Evolutionary conservation across 2,113 vertebrate species (phyloP).

Genomic region (Cinclus mexicanus): DNA sequence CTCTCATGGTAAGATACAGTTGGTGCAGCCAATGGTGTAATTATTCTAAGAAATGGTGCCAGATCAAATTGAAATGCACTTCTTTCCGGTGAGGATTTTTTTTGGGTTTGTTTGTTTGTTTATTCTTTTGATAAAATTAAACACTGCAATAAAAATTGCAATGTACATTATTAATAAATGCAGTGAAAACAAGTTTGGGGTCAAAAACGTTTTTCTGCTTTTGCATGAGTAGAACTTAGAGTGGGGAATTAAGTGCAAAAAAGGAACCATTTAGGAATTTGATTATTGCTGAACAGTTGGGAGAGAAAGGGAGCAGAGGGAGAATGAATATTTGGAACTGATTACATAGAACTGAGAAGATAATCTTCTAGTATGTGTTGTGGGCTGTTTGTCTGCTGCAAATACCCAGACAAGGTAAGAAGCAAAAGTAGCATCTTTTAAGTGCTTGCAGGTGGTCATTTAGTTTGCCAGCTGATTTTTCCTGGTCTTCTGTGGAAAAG

Average conservation of each 20-base stretch:
- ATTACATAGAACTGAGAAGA: neutral
- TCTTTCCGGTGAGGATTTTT: neutral
- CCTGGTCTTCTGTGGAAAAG: neutral
- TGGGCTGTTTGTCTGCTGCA: neutral
- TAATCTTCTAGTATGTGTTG: neutral
- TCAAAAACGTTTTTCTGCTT: neutral
- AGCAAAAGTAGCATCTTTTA: neutral
- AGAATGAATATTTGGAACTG: neutral
- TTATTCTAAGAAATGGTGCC: neutral
- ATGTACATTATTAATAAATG: neutral
- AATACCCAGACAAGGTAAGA: neutral
- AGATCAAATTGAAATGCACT: neutral
- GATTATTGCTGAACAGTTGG: neutral
- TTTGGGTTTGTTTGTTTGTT: neutral
- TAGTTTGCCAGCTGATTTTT: neutral
- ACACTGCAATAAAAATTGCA: neutral
- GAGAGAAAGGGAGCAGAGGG: neutral
- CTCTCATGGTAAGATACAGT: conserved; percentile 75
- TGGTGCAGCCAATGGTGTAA: neutral
- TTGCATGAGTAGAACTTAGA: neutral
- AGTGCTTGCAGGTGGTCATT: neutral
- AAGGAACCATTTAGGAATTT: neutral
- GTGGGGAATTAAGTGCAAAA: neutral
- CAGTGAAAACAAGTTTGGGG: neutral
- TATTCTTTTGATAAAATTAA: neutral